Evolutionary conservation across 2,113 vertebrate genomes (phyloP).

Genomic region (Petaurus breviceps): DNA sequence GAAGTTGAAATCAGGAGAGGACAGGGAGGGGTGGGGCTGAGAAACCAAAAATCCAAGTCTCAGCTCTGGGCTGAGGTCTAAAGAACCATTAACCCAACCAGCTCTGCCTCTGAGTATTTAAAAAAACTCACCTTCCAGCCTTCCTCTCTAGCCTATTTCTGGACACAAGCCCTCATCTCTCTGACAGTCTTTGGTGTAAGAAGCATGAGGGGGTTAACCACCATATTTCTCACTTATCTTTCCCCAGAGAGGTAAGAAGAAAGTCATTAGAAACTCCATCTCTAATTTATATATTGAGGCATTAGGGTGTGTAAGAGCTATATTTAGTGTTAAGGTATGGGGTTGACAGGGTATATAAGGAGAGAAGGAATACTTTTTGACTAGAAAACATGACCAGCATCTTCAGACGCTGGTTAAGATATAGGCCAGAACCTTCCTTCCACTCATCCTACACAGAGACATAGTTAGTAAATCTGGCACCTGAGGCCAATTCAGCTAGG

Average conservation of each 20-base stretch:
- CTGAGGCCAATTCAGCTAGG: not conserved
- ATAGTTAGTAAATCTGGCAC: fast-evolving
- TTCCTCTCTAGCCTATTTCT: not conserved
- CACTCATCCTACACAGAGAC: not conserved
- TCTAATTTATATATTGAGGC: not conserved
- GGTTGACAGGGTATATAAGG: not conserved
- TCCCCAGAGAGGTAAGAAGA: not conserved
- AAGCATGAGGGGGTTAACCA: not conserved
- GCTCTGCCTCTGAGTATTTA: not conserved
- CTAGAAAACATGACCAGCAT: not conserved
- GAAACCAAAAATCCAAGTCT: conserved; percentile 48
- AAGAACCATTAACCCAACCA: conserved; percentile 20
- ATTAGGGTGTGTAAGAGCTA: not conserved
- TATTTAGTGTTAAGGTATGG: not conserved
- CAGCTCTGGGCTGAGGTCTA: conserved; percentile 49
- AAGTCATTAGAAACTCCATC: not conserved
- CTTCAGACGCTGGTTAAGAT: not conserved
- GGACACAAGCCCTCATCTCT: not conserved
- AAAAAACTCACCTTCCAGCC: conserved; percentile 22
- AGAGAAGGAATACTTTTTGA: not conserved
- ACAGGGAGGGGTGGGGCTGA: conserved; percentile 4
- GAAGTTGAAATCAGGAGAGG: conserved; percentile 33
- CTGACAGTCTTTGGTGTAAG: not conserved
- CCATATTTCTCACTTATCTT: not conserved
- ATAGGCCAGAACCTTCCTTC: not conserved